Evolutionary conservation across 2,797 vertebrate species (phyloP).

Genomic region (Triplophysa bombifrons): DNA sequence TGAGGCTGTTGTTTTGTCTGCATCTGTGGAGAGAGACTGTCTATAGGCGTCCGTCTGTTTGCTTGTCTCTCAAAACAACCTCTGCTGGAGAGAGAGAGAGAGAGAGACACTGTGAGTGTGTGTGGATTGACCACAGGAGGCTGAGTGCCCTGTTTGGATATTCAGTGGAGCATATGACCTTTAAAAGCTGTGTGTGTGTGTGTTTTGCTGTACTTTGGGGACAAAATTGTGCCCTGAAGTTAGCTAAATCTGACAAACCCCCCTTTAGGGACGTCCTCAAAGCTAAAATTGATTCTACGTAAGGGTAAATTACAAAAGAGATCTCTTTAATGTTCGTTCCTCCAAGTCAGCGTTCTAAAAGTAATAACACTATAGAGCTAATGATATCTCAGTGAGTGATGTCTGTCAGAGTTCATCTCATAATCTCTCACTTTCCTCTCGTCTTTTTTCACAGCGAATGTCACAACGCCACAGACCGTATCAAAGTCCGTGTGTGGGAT

Average conservation of each 20-base stretch:
- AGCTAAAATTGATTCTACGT: constrained; percentile 32
- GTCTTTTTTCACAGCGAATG: constrained; percentile 82
- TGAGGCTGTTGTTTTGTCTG: constrained; percentile 23
- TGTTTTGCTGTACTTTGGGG: constrained; percentile 31
- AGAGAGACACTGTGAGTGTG: constrained; percentile 7
- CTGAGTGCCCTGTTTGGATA: constrained; percentile 43
- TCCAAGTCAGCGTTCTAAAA: too few species aligned
- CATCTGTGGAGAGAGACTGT: constrained; percentile 4
- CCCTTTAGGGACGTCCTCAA: background rate
- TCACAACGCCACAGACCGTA: constrained; percentile 96
- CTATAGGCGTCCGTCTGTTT: constrained; percentile 13
- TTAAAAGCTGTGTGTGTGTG: constrained; percentile 37
- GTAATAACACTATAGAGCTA: background rate
- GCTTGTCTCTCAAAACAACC: background rate
- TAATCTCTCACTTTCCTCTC: background rate
- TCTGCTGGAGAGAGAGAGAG: background rate
- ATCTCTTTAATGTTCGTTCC: background rate
- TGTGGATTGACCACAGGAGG: constrained; percentile 27
- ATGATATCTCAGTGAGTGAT: background rate
- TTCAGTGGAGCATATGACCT: constrained; percentile 54
- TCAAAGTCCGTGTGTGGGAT: constrained; percentile 98
- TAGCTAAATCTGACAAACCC: constrained; percentile 9
- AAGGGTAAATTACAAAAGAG: background rate
- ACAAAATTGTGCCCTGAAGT: constrained; percentile 18
- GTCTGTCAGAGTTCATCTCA: background rate